Evolutionary conservation across 2,888 invertebrate genomes (phyloP).

Genomic region (Microplitis deprimator): DNA sequence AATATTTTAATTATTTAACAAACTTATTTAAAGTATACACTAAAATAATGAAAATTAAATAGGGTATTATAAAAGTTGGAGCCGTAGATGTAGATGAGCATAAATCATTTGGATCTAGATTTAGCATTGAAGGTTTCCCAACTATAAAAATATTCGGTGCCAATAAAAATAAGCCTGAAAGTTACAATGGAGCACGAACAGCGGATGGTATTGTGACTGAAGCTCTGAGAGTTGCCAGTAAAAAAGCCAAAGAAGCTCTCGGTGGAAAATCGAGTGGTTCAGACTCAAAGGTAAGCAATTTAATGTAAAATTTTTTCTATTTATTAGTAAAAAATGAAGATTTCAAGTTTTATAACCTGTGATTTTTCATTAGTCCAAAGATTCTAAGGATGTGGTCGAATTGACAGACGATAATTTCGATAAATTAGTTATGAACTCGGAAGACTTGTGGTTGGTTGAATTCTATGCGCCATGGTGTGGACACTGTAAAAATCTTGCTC

Average conservation of each 20-base stretch:
- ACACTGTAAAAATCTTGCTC: slow-evolving; percentile 96
- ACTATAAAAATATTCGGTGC: slow-evolving; percentile 94
- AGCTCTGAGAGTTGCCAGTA: slow-evolving; percentile 83
- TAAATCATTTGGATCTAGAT: slow-evolving; percentile 84
- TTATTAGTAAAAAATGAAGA: slow-evolving; percentile 13
- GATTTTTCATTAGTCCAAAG: slow-evolving; percentile 56
- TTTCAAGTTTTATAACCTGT: slow-evolving; percentile 44
- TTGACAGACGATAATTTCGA: slow-evolving; percentile 97
- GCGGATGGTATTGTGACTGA: slow-evolving; percentile 90
- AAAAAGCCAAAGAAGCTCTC: slow-evolving; percentile 81
- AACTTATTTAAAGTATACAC: slow-evolving; percentile 6
- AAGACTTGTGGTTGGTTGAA: slow-evolving; percentile 97
- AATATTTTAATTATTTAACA: not conserved
- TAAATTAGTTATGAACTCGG: slow-evolving; percentile 89
- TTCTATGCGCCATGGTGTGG: slow-evolving; percentile 99
- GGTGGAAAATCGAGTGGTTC: slow-evolving; percentile 74
- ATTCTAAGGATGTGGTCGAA: slow-evolving; percentile 83
- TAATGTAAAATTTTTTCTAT: not conserved
- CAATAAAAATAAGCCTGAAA: slow-evolving; percentile 86
- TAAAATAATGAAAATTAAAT: not conserved
- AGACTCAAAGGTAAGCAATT: slow-evolving; percentile 34
- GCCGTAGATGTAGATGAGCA: slow-evolving; percentile 94
- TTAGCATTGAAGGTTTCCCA: slow-evolving; percentile 92
- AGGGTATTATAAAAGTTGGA: slow-evolving; percentile 95
- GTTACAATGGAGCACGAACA: slow-evolving; percentile 88